These are phyloP conservation scores for Iselma pallidipennis DNA, from an alignment of 2,888 invertebrate genomes.

Conservation along the genomic window DNA sequence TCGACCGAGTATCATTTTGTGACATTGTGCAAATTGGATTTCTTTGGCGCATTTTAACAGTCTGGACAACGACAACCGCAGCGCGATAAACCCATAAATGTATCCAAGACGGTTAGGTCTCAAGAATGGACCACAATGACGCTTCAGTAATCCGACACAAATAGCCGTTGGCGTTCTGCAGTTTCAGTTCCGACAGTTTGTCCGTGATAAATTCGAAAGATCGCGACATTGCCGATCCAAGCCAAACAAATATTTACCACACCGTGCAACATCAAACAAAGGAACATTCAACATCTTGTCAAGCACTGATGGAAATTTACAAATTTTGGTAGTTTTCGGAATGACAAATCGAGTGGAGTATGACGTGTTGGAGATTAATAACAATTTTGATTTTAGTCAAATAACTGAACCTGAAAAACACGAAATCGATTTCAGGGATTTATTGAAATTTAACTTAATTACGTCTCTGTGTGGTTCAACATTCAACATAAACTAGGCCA, in stretches of 20 bases:
- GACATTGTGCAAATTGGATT: neutral
- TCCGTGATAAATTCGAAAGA: slow-evolving; percentile 1
- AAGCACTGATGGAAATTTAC: neutral
- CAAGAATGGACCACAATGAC: slow-evolving; percentile 2
- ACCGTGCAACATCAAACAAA: neutral
- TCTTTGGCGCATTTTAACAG: neutral
- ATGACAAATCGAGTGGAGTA: neutral
- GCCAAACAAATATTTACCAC: neutral
- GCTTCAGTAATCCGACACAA: slow-evolving; percentile 3
- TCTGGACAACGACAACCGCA: neutral
- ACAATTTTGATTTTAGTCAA: too few relatives aligned
- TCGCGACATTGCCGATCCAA: neutral
- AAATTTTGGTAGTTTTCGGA: neutral
- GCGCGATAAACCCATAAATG: neutral
- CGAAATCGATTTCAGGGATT: too few relatives aligned
- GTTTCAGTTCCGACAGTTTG: neutral
- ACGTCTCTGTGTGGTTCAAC: too few relatives aligned
- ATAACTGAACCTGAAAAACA: too few relatives aligned
- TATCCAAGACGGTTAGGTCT: neutral
- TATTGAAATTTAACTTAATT: too few relatives aligned
- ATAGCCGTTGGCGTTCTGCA: slow-evolving; percentile 4
- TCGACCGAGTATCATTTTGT: neutral
- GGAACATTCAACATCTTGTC: neutral
- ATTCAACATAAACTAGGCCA: too few relatives aligned
- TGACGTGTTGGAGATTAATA: too few relatives aligned